Evolutionary conservation across 2,113 vertebrate genomes (phyloP), one percentile per base, ranked within the genome.

Genomic region (Myodes glareolus): DNA sequence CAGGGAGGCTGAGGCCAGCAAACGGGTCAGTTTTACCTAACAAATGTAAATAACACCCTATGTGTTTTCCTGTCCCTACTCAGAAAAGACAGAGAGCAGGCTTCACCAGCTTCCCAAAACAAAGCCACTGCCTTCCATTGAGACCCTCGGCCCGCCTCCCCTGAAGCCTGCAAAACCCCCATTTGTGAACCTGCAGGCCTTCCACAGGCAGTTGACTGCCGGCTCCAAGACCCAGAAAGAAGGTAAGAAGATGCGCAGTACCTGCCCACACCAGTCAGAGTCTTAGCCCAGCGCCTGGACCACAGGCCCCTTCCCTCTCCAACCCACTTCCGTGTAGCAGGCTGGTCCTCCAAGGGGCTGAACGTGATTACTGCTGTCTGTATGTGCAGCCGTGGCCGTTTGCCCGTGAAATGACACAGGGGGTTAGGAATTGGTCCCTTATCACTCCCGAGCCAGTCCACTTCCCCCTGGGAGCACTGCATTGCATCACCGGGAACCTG

Each of bases 91-190:
- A 36, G 36, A 61, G 42, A 88, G 19, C 68, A 58, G 61, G 0
- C 10, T 84, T 88, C 94, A 7, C 11, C 98, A 98, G 63, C 96
- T 96, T 55, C 98, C 98, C 58, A 99, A 86, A 89, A 94, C 72
- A 7, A 99, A 98, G 95, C 55, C 93, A 67, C 97, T 99, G 58
- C 98, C 98, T 80, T 88, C 98, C 13, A 21, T 89, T 0, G 84
- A 95, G 17, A 96, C 92, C 72, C 97, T 98, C 88, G 98, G 98
- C 68, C 96, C 97, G 17, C 95, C 99, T 86, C 99, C 99, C 80
- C 39, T 72, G 63, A 99, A 99, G 95, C 99, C 98, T 3, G 50
- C 70, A 1, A 99, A 97, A 77, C 98, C 98, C n/a, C 97, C 94
- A 0, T 72, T n/a, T 0, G 92, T 98, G 88, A 96, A 98, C 87